phyloP scores from a whole-genome alignment of 2,113 vertebrate species.

The Crotalus viridis region DNA sequence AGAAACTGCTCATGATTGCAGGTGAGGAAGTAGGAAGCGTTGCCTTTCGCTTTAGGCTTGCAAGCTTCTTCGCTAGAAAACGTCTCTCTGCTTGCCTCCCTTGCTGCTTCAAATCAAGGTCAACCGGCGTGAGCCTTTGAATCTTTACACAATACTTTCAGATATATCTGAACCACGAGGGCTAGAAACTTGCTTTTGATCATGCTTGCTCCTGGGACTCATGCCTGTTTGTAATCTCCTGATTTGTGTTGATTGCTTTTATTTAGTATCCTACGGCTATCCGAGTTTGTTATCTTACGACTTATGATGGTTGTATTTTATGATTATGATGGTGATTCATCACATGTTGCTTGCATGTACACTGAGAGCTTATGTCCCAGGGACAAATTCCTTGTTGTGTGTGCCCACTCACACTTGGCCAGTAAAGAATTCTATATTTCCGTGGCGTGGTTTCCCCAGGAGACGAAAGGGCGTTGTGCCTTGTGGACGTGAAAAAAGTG shows the following conservation, averaged over 20 bases:
- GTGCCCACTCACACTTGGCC: neutral
- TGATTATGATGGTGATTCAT: neutral
- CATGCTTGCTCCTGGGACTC: neutral
- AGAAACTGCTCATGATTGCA: constrained; percentile 97
- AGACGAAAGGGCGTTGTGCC: constrained; percentile 91
- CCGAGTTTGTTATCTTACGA: too few relatives aligned
- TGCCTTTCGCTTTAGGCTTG: neutral
- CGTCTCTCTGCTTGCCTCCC: neutral
- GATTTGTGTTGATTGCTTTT: too few relatives aligned
- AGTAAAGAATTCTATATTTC: neutral
- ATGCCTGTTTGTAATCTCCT: neutral
- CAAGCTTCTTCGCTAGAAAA: neutral
- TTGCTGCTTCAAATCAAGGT: too few relatives aligned
- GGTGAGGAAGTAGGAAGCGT: constrained; percentile 66
- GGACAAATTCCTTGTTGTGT: neutral
- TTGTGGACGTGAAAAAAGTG: constrained; percentile 94
- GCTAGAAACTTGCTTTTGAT: neutral
- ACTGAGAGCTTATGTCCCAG: neutral
- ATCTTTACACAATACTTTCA: neutral
- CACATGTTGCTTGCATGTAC: neutral
- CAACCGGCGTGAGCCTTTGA: neutral
- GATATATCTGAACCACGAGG: too few relatives aligned
- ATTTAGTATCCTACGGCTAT: too few relatives aligned
- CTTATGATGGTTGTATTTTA: neutral
- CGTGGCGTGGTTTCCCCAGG: constrained; percentile 68